Conservation (phyloP, 2,888 invertebrate species). For the Orchestes rusci region DNA sequence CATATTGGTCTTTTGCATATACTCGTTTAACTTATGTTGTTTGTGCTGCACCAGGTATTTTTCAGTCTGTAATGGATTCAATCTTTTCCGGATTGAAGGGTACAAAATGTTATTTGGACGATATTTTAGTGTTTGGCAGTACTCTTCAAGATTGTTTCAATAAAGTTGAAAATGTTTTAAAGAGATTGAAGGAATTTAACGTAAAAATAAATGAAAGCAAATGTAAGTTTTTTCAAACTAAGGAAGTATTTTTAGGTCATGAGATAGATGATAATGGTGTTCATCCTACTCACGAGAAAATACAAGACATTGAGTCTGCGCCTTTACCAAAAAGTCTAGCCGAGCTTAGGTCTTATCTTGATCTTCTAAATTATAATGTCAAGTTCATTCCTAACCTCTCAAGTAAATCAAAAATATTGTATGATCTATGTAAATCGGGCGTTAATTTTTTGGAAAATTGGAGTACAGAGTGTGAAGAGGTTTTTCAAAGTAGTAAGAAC, state of each 20-base stretch:
- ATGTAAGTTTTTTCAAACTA: background rate
- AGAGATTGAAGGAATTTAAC: background rate
- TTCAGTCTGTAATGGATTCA: slow-evolving; percentile 7
- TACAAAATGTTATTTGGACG: slow-evolving; percentile 14
- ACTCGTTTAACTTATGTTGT: slow-evolving; percentile 10
- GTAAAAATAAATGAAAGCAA: slow-evolving; percentile 1
- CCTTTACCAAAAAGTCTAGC: background rate
- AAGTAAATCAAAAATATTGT: slow-evolving; percentile 3
- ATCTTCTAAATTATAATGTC: slow-evolving; percentile 27
- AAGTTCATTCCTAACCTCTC: slow-evolving; percentile 4
- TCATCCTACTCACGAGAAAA: slow-evolving; percentile 6
- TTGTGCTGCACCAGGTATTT: slow-evolving; percentile 12
- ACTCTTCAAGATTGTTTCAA: slow-evolving; percentile 1
- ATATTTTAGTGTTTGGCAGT: slow-evolving; percentile 7
- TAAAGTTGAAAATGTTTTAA: slow-evolving; percentile 1
- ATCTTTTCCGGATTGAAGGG: slow-evolving; percentile 9
- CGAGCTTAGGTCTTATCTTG: slow-evolving; percentile 6
- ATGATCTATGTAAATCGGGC: slow-evolving; percentile 1
- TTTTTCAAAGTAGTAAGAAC: slow-evolving; percentile 2
- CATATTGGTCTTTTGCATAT: slow-evolving; percentile 10
- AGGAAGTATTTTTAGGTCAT: no score
- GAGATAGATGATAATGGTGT: no score
- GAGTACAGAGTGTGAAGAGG: background rate
- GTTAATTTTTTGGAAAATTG: slow-evolving; percentile 6
- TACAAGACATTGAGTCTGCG: slow-evolving; percentile 8